phyloP scores from a whole-genome alignment of 1,140 invertebrate genomes.

The Chrysopa pallens region DNA sequence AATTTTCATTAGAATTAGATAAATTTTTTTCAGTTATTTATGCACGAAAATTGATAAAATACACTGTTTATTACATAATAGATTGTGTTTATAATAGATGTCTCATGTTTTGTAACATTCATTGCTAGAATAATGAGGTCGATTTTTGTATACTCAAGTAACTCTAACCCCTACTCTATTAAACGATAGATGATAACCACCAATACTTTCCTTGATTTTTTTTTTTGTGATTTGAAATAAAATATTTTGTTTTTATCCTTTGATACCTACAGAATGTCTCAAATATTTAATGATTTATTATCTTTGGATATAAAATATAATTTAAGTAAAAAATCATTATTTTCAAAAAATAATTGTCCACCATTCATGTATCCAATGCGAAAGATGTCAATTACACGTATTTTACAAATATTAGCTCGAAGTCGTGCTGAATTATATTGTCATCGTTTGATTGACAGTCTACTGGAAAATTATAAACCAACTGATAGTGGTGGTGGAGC shows the following conservation, averaged over 20 bases:
- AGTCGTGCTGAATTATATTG: constrained; percentile 28
- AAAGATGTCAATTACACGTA: constrained; percentile 30
- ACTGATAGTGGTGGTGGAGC: constrained; percentile 7
- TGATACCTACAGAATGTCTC: constrained; percentile 7
- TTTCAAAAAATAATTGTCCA: constrained; percentile 35
- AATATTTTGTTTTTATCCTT: constrained; percentile 8
- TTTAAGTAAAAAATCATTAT: constrained; percentile 13
- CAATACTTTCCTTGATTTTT: no score
- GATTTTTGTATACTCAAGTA: no score
- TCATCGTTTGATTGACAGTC: constrained; percentile 29
- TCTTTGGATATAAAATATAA: constrained; percentile 13
- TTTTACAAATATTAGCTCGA: constrained; percentile 29
- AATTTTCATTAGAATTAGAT: no score
- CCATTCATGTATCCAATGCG: constrained; percentile 29
- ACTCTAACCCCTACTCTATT: no score
- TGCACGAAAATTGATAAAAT: no score
- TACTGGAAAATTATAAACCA: constrained; percentile 21
- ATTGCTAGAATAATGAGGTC: no score
- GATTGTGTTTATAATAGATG: no score
- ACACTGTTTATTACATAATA: no score
- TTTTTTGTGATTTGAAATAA: no score
- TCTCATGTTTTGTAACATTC: no score
- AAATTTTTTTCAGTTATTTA: no score
- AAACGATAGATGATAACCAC: no score
- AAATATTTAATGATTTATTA: constrained; percentile 8